Base-by-base conservation (phyloP, 2,113 vertebrate species). In the Gopherus flavomarginatus region DNA sequence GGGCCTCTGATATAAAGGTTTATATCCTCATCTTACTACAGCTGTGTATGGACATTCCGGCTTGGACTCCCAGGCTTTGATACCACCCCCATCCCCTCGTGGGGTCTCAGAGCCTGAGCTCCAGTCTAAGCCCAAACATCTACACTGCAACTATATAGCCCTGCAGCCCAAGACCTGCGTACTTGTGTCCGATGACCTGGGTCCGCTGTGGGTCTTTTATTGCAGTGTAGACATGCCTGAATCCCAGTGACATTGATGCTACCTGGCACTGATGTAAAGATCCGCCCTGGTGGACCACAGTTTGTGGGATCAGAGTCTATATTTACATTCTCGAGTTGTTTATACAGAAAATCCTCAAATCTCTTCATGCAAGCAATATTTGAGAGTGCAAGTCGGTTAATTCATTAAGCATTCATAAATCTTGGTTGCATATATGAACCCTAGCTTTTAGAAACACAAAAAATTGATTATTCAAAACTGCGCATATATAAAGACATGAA, bases 391-490 rank as follows among this genome's bases (percentile, higher is more conserved):
- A 96, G 91, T 94, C 95, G 94, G 95, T 95, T 38, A 4, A 54
- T 54, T 50, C 50, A 31, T 65, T 35, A 65, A 65, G 31, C 62
- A n/a, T 65, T 72, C 65, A 38, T 22, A 38, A 22, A 38, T 72
- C 65, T 38, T 93, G 90, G 62, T n/a, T 93, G 57, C 54, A 75
- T 21, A 80, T 93, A 78, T 92, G 22, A 72, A 38, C 11, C 65
- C 65, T n/a, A 72, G 8, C 52, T 90, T 93, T 92, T 85, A 89
- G 81, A 87, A 91, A 75, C 87, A 95, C 21, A 88, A 94, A 94
- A 94, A 93, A 84, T 93, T 75, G 57, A 7, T 87, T 96, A 95
- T 92, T 57, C 53, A 94, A 94, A 97, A 97, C 93, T 88, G 4
- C 26, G 1, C 83, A 29, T 84, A 81, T 81, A 81, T 93, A 69